Evolutionary conservation across 2,888 invertebrate genomes (phyloP).

Genomic region (Epinotia brunnichana): DNA sequence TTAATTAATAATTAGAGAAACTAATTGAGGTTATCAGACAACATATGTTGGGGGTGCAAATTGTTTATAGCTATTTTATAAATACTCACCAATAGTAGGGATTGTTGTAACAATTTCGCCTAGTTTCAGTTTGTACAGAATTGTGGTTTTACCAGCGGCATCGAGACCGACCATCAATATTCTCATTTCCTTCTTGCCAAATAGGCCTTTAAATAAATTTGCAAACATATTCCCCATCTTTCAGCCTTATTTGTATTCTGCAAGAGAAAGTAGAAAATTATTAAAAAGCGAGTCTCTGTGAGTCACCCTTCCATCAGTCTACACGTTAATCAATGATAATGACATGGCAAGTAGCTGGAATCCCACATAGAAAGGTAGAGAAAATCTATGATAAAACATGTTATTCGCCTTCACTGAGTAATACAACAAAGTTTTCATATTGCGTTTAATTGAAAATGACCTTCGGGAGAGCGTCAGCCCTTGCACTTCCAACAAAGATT

Average conservation of each 20-base stretch:
- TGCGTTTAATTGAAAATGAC: conserved; percentile 27
- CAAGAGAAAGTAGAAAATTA: conserved; percentile 64
- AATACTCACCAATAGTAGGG: conserved; percentile 97
- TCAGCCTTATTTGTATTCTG: conserved; percentile 83
- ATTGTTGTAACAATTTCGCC: conserved; percentile 99
- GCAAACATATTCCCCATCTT: conserved; percentile 99
- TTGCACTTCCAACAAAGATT: conserved; percentile 67
- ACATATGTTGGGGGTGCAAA: conserved; percentile 37
- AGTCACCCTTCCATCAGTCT: conserved; percentile 76
- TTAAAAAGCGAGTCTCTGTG: conserved; percentile 65
- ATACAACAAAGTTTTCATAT: conserved; percentile 16
- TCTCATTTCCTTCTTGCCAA: conserved; percentile 99
- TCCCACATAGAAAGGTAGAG: conserved; percentile 44
- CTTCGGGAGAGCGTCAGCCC: conserved; percentile 37
- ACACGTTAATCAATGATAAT: conserved; percentile 81
- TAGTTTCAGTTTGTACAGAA: conserved; percentile 99
- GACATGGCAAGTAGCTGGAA: conserved; percentile 79
- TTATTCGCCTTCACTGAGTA: conserved; percentile 9
- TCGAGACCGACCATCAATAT: conserved; percentile 99
- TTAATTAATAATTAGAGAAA: conserved; percentile 21
- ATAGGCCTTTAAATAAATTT: conserved; percentile 99
- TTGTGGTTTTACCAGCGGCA: conserved; percentile 99
- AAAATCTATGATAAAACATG: conserved; percentile 37
- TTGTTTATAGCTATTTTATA: conserved; percentile 29
- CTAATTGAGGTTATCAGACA: conserved; percentile 27